A percentile compares a stretch with the other conserved stretches of the same genome.
Evolutionary conservation across 1,140 invertebrate species (phyloP).

Genomic region (Ooceraea biroi): DNA sequence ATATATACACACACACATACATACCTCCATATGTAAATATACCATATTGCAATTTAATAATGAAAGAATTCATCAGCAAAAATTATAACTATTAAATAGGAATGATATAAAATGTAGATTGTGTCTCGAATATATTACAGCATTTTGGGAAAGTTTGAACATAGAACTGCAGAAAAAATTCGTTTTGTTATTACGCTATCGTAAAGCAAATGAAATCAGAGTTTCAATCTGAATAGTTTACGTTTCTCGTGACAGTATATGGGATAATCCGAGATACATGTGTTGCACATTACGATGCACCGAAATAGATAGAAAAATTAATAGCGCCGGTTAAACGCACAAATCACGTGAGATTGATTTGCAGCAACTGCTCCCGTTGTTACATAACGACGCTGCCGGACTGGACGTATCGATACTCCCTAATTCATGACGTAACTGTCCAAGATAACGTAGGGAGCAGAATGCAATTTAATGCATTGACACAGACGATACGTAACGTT

Average conservation of each 20-base stretch:
- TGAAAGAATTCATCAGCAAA: conserved; percentile 10
- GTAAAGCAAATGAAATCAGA: conserved; percentile 4
- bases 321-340: conserved; percentile 19
- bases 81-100: conserved; percentile 12
- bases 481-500: not conserved
- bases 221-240: conserved; percentile 17
- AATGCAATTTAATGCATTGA: conserved; percentile 47
- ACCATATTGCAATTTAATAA: conserved; percentile 10
- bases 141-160: not conserved
- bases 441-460: conserved; percentile 48
- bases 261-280: not conserved
- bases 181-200: conserved; percentile 17
- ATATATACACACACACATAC: too few species aligned
- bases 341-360: conserved; percentile 56
- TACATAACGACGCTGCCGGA: conserved; percentile 29
- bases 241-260: not conserved
- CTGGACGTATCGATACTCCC: conserved; percentile 45
- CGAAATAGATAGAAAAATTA: conserved; percentile 26
- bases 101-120: conserved; percentile 27
- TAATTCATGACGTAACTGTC: conserved; percentile 48
- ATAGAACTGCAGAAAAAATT: not conserved
- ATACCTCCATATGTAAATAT: too few species aligned
- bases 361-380: not conserved
- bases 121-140: not conserved
- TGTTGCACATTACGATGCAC: not conserved